Conservation (phyloP, 2,797 vertebrate species). For the Limosa lapponica region DNA sequence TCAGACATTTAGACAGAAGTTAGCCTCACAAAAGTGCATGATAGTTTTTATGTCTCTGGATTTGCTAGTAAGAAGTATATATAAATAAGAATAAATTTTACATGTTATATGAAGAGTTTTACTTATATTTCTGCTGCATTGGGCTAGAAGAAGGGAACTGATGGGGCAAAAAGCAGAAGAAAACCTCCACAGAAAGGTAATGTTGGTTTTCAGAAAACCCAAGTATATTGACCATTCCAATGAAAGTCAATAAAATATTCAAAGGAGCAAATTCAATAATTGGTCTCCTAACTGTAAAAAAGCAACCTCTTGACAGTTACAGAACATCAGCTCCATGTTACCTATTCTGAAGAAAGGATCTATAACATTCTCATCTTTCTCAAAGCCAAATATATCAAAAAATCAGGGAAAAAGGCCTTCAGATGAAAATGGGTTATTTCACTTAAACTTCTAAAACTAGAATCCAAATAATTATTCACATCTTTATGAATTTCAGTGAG, state of each 20-base stretch:
- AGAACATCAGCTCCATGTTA: background rate
- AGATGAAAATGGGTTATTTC: background rate
- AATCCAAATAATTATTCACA: background rate
- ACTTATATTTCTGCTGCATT: background rate
- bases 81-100: background rate
- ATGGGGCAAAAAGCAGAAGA: background rate
- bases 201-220: background rate
- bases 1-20: background rate
- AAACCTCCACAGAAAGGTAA: background rate
- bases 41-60: background rate
- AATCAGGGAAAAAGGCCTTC: fast-evolving
- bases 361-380: background rate
- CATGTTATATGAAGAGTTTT: background rate
- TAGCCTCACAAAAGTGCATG: background rate
- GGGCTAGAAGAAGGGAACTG: background rate
- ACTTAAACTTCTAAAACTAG: background rate
- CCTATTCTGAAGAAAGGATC: background rate
- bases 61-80: background rate
- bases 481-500: background rate
- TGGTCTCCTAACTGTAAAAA: background rate
- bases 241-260: background rate
- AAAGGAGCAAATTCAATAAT: background rate
- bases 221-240: background rate
- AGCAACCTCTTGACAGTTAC: fast-evolving
- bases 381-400: background rate